These are phyloP conservation scores for Chaetodon trifasciatus DNA, from an alignment of 2,797 vertebrate genomes.

Conservation along the genomic window DNA sequence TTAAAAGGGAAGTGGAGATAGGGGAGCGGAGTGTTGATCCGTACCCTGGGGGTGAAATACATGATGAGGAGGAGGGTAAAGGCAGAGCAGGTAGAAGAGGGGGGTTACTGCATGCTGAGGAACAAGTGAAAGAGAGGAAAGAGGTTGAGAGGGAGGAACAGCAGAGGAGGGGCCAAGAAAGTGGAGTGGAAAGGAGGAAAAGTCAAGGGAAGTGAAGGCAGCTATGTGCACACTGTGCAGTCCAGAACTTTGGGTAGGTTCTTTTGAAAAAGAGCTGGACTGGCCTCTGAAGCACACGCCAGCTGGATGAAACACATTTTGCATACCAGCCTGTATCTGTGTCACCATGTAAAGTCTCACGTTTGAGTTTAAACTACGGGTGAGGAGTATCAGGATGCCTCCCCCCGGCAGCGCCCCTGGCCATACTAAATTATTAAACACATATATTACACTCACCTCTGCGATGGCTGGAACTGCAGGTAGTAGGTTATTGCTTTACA, in stretches of 20 bases:
- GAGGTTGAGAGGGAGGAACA: neutral
- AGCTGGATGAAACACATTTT: neutral
- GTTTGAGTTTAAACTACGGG: neutral
- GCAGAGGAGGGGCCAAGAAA: neutral
- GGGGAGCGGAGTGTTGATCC: slow-evolving; percentile 48
- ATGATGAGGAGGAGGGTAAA: slow-evolving; percentile 37
- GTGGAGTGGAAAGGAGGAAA: neutral
- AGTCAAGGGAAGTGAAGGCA: neutral
- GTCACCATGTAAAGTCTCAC: neutral
- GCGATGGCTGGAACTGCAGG: too few species aligned
- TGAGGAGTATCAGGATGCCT: too few species aligned
- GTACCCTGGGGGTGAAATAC: slow-evolving; percentile 29
- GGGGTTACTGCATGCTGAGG: slow-evolving; percentile 20
- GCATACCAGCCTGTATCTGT: too few species aligned
- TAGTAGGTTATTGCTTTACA: too few species aligned
- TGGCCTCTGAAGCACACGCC: neutral
- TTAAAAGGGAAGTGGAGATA: slow-evolving; percentile 48
- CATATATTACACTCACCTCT: too few species aligned
- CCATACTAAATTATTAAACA: too few species aligned
- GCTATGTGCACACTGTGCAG: neutral
- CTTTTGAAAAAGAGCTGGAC: neutral
- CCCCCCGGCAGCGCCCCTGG: too few species aligned
- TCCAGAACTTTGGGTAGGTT: neutral
- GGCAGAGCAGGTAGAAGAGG: slow-evolving; percentile 12
- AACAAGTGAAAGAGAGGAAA: neutral